A percentile compares a stretch with the other conserved stretches of the same genome.
Conservation (phyloP, 2,888 invertebrate genomes). For the Neoascia interrupta region DNA sequence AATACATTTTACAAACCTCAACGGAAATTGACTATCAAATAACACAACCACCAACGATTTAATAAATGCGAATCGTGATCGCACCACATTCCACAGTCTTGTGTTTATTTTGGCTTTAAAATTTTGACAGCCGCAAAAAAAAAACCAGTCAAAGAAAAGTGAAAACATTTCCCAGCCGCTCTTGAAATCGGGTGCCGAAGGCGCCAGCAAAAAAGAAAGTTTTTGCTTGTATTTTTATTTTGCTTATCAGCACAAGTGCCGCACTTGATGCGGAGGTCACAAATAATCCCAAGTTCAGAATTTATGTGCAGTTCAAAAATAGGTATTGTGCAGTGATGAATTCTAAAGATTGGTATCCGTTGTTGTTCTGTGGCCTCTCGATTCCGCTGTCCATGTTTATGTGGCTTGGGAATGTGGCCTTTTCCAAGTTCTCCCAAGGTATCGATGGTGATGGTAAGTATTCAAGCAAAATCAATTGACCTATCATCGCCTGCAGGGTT, state of each 20-base stretch:
- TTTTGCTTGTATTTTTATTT: not conserved
- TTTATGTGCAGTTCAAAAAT: slow-evolving; percentile 2
- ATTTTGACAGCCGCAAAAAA: slow-evolving; percentile 34
- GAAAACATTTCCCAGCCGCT: slow-evolving; percentile 34
- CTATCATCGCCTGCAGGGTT: not conserved
- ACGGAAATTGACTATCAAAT: not conserved
- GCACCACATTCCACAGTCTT: not conserved
- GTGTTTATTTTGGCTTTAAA: slow-evolving; percentile 39
- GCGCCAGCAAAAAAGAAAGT: slow-evolving; percentile 54
- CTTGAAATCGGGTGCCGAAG: not conserved
- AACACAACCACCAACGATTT: not conserved
- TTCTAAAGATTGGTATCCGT: slow-evolving; percentile 80
- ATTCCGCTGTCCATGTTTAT: slow-evolving; percentile 88
- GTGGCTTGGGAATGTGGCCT: slow-evolving; percentile 87
- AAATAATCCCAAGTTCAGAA: not conserved
- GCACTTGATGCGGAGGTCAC: slow-evolving; percentile 39
- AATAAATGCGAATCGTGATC: slow-evolving; percentile 34
- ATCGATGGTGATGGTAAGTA: slow-evolving; percentile 82
- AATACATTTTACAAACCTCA: no score
- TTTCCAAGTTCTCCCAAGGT: slow-evolving; percentile 82
- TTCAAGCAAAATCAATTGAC: not conserved
- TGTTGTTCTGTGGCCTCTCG: slow-evolving; percentile 84
- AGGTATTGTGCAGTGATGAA: slow-evolving; percentile 18
- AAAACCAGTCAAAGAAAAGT: slow-evolving; percentile 18
- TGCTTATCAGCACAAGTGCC: slow-evolving; percentile 42